phyloP scores from a whole-genome alignment of 1,140 invertebrate species.

The Listronotus oregonensis region DNA sequence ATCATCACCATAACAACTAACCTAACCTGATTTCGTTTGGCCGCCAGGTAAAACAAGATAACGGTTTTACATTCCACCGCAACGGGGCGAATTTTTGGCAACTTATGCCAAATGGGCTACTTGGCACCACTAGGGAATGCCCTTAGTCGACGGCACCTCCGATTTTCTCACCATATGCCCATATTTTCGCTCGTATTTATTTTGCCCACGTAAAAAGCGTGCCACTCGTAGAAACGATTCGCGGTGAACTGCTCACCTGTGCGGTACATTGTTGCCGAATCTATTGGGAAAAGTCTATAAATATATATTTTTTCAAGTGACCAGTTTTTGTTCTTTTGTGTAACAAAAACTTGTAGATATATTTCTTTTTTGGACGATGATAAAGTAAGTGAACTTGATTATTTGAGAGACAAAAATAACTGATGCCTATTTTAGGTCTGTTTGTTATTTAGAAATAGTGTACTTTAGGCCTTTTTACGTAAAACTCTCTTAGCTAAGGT shows the following conservation, averaged over 20 bases:
- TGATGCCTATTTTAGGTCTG: too few relatives aligned
- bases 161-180: conserved; percentile 40
- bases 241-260: conserved; percentile 43
- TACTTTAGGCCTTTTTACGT: too few relatives aligned
- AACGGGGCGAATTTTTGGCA: background rate
- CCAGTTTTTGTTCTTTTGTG: background rate
- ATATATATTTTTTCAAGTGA: background rate
- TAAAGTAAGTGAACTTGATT: too few relatives aligned
- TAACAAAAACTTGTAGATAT: background rate
- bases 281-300: conserved; percentile 11
- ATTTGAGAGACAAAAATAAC: too few relatives aligned
- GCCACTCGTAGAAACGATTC: conserved; percentile 38
- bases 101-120: background rate
- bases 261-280: conserved; percentile 10
- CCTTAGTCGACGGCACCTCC: conserved; percentile 23
- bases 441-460: too few relatives aligned
- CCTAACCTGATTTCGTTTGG: conserved; percentile 19
- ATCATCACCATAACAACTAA: conserved; percentile 16
- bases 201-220: conserved; percentile 47
- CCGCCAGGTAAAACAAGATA: conserved; percentile 7
- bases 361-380: too few relatives aligned
- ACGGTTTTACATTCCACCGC: conserved; percentile 5
- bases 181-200: conserved; percentile 34
- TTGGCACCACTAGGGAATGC: conserved; percentile 14
- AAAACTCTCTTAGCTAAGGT: too few relatives aligned